Evolutionary conservation across 2,113 vertebrate genomes (phyloP).

Genomic region (Ceyx cyanopectus): DNA sequence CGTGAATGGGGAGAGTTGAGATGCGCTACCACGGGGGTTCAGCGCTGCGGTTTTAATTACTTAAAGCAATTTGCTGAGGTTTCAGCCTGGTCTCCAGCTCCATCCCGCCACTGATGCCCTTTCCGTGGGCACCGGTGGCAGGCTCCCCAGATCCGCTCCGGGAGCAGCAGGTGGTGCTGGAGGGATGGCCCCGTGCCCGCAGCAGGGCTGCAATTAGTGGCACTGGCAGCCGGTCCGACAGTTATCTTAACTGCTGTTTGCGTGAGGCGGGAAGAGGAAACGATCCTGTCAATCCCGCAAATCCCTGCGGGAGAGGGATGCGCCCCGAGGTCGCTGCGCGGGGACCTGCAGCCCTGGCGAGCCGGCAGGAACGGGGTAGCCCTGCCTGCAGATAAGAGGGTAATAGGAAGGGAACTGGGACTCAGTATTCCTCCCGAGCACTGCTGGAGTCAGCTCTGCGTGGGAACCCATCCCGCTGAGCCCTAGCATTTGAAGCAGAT

Average conservation of each 20-base stretch:
- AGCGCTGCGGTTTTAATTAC: accelerated
- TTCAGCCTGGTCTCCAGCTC: not conserved
- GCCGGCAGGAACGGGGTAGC: not conserved
- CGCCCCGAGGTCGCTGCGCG: accelerated
- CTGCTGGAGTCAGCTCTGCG: not conserved
- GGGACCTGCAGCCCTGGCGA: not conserved
- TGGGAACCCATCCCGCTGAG: not conserved
- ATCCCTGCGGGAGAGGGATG: accelerated
- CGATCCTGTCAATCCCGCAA: not conserved
- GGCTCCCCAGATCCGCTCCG: not conserved
- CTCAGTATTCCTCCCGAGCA: not conserved
- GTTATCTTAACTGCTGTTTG: not conserved
- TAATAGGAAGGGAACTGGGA: not conserved
- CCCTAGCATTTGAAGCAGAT: not conserved
- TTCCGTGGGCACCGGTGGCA: not conserved
- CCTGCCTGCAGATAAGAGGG: accelerated
- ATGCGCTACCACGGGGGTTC: accelerated
- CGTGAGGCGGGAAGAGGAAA: not conserved
- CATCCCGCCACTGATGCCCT: accelerated
- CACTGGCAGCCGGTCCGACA: not conserved
- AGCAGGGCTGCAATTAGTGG: not conserved
- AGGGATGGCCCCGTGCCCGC: not conserved
- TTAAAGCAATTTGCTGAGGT: accelerated
- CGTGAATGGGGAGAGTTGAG: not conserved
- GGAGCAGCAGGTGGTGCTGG: not conserved